Base-by-base conservation (phyloP, 2,888 invertebrate species). In the Drosophila prolongata region DNA sequence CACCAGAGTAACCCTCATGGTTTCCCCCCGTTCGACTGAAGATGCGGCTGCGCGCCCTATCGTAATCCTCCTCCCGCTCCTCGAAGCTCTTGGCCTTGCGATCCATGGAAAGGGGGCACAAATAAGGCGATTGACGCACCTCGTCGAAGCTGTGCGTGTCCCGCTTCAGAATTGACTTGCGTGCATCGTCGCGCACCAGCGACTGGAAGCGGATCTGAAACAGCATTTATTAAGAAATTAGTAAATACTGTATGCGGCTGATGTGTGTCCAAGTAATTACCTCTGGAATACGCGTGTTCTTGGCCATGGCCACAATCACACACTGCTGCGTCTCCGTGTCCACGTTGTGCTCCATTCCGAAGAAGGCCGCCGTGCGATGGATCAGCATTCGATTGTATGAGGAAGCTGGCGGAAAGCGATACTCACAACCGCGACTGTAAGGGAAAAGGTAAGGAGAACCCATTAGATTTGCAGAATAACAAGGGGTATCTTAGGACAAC, bases 351-450 rank as follows among this genome's bases (percentile, higher is more conserved):
- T 97, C 97, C 94, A 99, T 95, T 61, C 98, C 98, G 93, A 98
- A 98, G 90, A 97, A 97, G 16, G 98, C 96, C 0, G 98, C 98
- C 70, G 97, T 96, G 37, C 98, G 95, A 92, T 99, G 99, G 1
- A 98, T 97, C 83, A 99, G 93, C 98, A 99, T 98, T 35, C 99
- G 95, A 76, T 98, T 98, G 93, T 99, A 99, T 58, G 98, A 98
- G 69, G 98, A 96, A 96, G 98, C 97, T 91, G 96, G 96, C 16
- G 97, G 97, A 93, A 98, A 98, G 87, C 96, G 96, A 85, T 96
- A 95, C 90, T 95, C 95, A 69, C 87, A 78, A 85, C 95, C 94
- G 76, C 95, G 95, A n/a, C 96, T 96, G 91, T 1, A 90, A 90
- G 4, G 1, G 5, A 24, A 11, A 34, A 27, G 8, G 6, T 30